Base-by-base conservation (phyloP, 2,888 invertebrate species). In the Junonia oenone region DNA sequence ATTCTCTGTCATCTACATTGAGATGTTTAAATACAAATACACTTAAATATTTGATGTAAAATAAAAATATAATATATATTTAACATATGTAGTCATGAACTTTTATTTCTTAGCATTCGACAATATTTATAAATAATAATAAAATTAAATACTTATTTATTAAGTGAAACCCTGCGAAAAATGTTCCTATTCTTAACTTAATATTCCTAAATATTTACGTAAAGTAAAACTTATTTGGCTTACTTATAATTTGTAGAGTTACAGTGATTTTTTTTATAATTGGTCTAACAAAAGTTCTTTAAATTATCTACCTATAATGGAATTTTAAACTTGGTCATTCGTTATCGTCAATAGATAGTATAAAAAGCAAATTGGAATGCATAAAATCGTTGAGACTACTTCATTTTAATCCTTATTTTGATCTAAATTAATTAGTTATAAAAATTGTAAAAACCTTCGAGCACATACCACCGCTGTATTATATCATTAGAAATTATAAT, bases 31-130 rank as follows among this genome's bases (percentile, higher is more conserved):
- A 80, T 71, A 61, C 45, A 50, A 58, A 54, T 76, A 72, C 73
- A 75, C 63, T 81, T 79, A 83, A 75, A 78, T 83, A 82, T 85
- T 88, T 74, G 72, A 81, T 85, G 83, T 86, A 82, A 78, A 75
- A 81, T 76, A 75, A 76, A 76, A 66, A 70, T 68, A 40, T 40
- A 40, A 40, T 19, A 72, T 53, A 63, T 59, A 58, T 62, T 58
- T 61, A 55, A 58, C 22, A 47, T 2, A 57, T 48, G 51, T 52
- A 56, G 15, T 13, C 31, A 11, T 29, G 51, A 43, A 27, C 37
- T 59, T 59, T 56, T 43, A 56, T 55, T 61, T 40, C 35, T 8
- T 17, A 11, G 4, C 14, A 27, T 17, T n/a, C 2, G n/a, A n/a
- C n/a, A 5, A 43, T 38, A 17, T 35, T n/a, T n/a, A n/a, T n/a